Evolutionary conservation across 2,113 vertebrate species (phyloP), one percentile per base, ranked within the genome.

Genomic region (Leucopsar rothschildi): DNA sequence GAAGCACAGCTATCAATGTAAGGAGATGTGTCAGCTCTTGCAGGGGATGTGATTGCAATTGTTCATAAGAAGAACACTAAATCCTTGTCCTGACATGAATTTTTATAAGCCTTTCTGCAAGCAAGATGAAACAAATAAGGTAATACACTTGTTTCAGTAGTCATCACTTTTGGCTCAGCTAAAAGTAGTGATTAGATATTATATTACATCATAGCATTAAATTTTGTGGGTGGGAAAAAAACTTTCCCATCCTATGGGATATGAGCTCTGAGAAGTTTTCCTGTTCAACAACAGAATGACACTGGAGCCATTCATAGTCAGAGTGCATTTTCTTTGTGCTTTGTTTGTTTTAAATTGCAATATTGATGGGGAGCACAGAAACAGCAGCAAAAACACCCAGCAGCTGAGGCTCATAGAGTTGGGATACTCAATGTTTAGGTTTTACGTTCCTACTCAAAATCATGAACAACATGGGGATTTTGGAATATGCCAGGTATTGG

Each of bases 31-130:
- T 96, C 89, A 84, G 70, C 81, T 87, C 66, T 88, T 76, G 53
- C 53, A 91, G 40, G 57, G 65, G 65, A 69, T 84, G 40, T 82
- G 77, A 50, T 22, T 84, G 77, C 81, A 76, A 63, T 72, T 93
- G 45, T 89, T 89, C 59, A 52, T 47, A 79, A 73, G 65, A 86
- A 78, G 69, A 96, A 82, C 0, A 4, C n/a, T 71, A 65, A 78
- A 86, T 86, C 53, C 65, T 56, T 66, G 40, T 68, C 77, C 78
- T 87, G 66, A 85, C 39, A 82, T n/a, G 83, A 95, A 75, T 87
- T 89, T 95, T 94, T 72, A 84, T 60, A 93, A 92, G 83, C 37
- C 44, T 88, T 95, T 84, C 69, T 85, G 81, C 53, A 79, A 91
- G 57, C 23, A 64, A 47, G 53, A 79, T 68, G 65, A 76, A 81